Conservation (phyloP, 2,888 invertebrate species). For the Esperia sulphurella region DNA sequence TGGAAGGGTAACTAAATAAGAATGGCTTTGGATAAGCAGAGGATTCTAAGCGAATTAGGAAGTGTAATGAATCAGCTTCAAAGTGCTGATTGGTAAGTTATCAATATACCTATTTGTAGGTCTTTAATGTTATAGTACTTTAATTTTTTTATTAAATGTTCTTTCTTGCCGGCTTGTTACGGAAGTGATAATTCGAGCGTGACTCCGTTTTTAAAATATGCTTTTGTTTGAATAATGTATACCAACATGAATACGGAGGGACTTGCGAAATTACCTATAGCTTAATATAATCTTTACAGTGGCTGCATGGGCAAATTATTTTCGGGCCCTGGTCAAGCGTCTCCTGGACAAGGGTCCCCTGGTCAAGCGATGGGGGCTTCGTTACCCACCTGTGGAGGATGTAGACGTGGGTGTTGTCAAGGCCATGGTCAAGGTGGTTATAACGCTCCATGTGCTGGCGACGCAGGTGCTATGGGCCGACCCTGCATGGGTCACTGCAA, state of each 20-base stretch:
- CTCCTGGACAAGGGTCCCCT: not conserved
- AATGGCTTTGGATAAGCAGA: constrained; percentile 66
- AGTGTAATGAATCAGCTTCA: constrained; percentile 67
- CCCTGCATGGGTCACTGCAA: constrained; percentile 50
- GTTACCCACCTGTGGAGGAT: constrained; percentile 33
- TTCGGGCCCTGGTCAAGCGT: constrained; percentile 30
- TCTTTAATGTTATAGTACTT: no score
- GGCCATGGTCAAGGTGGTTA: constrained; percentile 14
- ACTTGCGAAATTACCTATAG: no score
- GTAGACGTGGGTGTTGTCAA: constrained; percentile 33
- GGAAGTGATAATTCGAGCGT: no score
- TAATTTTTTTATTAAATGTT: no score
- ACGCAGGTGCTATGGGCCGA: constrained; percentile 1
- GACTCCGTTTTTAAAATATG: no score
- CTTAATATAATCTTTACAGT: constrained; percentile 36
- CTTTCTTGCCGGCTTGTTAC: no score
- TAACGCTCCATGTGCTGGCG: constrained; percentile 2
- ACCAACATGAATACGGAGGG: no score
- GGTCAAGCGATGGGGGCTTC: constrained; percentile 19
- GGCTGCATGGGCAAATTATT: constrained; percentile 72
- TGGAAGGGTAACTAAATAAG: constrained; percentile 6
- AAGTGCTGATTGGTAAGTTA: constrained; percentile 64
- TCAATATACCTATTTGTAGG: no score
- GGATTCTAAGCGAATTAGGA: constrained; percentile 65
- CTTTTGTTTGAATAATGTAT: no score